Evolutionary conservation across 2,888 invertebrate species (phyloP), one percentile per base, ranked within the genome.

Genomic region (Drosophila pegasa): DNA sequence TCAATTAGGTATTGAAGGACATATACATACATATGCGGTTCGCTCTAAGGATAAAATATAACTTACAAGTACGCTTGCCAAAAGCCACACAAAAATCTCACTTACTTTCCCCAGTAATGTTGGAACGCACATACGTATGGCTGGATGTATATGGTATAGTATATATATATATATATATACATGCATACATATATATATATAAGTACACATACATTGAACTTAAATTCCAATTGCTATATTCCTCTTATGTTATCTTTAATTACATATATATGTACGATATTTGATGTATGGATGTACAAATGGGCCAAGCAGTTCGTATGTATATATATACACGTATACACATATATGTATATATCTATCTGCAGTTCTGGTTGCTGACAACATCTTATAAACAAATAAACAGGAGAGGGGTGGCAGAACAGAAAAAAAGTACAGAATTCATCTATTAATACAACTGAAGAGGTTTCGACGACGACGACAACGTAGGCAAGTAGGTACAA

Each of bases 31-130:
- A 62, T 67, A 78, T 66, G 66, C 56, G 55, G 47, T 57, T 76
- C 48, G 60, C 47, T 63, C 58, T 68, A 68, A 51, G 50, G 41
- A 68, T 75, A 62, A 66, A 72, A 64, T 72, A 54, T 59, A 71
- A 64, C 75, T 78, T 75, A 73, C 60, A 75, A 78, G 75, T 75
- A 78, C 78, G 27, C 68, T 77, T 78, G 75, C 75, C 75, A 51
- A 33, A 48, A 48, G 33, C 45, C 45, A 45, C 45, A 45, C 47
- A 67, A 57, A 48, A 56, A 41, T 50, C 60, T 65, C 66, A 54
- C 33, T 57, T 54, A 60, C 50, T 38, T 35, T 40, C 48, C 41
- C 33, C 47, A 52, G 25, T 56, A 58, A 40, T 60, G 37, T 50
- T 71, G 37, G 37, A 59, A 50, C 52, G 33, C 29, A 60, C 52